Conservation (phyloP, 2,888 invertebrate genomes). For the Calameuta idolon region DNA sequence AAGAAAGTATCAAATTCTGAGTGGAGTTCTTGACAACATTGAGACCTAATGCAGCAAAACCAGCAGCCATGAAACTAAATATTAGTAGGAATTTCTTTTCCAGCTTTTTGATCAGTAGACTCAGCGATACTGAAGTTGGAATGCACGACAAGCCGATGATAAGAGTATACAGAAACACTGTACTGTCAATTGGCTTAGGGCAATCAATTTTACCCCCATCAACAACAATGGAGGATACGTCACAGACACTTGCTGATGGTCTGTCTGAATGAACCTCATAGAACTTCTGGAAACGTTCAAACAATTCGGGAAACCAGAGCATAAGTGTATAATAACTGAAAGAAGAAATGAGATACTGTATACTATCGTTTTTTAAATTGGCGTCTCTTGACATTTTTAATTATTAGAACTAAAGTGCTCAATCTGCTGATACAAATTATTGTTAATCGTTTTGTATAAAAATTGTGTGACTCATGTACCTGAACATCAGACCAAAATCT, state of each 20-base stretch:
- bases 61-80: background rate
- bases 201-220: conserved; percentile 2
- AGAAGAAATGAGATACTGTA: background rate
- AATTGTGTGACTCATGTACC: conserved; percentile 57
- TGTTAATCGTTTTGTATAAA: background rate
- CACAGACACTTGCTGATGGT: conserved; percentile 79
- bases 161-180: conserved; percentile 80
- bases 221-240: conserved; percentile 72
- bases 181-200: conserved; percentile 49
- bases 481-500: conserved; percentile 75
- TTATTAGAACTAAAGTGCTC: background rate
- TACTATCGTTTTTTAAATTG: too few relatives aligned
- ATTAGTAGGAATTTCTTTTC: conserved; percentile 83
- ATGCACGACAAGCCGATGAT: conserved; percentile 83
- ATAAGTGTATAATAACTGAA: conserved; percentile 82
- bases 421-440: background rate
- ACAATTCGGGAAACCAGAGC: conserved; percentile 92
- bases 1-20: conserved; percentile 79
- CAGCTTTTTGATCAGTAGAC: conserved; percentile 81
- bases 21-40: conserved; percentile 69
- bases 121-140: conserved; percentile 82
- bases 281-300: conserved; percentile 80
- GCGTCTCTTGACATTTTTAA: background rate
- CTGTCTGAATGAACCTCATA: conserved; percentile 74
- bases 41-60: background rate